Conservation (phyloP, 1,140 invertebrate genomes). For the Metaphire vulgaris region DNA sequence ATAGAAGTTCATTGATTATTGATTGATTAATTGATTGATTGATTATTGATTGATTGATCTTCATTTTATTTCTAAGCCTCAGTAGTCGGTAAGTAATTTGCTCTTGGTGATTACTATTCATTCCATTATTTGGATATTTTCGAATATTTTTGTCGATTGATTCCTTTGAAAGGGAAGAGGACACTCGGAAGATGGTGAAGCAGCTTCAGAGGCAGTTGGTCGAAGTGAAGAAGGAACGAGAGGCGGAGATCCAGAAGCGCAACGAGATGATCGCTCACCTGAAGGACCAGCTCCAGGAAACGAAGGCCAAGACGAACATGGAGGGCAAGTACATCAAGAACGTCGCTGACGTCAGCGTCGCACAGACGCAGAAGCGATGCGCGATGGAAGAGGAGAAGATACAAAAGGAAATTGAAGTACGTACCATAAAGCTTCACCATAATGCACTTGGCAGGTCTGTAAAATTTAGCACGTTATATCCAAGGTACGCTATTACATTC, state of each 20-base stretch:
- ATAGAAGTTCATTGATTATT: too few species aligned
- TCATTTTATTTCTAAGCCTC: too few species aligned
- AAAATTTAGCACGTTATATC: too few species aligned
- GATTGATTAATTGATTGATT: too few species aligned
- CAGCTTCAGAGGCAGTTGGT: constrained; percentile 40
- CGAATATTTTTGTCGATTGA: too few species aligned
- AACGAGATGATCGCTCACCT: constrained; percentile 51
- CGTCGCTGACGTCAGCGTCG: constrained; percentile 44
- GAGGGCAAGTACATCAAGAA: constrained; percentile 52
- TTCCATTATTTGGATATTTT: too few species aligned
- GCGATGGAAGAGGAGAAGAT: constrained; percentile 41
- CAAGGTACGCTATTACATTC: too few species aligned
- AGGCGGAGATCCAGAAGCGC: constrained; percentile 45
- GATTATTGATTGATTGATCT: too few species aligned
- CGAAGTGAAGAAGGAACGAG: constrained; percentile 48
- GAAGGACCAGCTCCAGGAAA: constrained; percentile 43
- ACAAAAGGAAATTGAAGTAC: constrained; percentile 42
- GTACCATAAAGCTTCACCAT: too few species aligned
- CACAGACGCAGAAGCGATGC: constrained; percentile 48
- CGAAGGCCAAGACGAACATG: constrained; percentile 51
- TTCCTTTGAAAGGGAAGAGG: constrained; percentile 19
- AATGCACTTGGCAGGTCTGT: too few species aligned
- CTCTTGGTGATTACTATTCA: too few species aligned
- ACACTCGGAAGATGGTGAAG: constrained; percentile 13
- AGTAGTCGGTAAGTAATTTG: too few species aligned